These are phyloP conservation scores for Pycnonotus jocosus DNA, from an alignment of 2,113 vertebrate genomes.

Conservation along the genomic window DNA sequence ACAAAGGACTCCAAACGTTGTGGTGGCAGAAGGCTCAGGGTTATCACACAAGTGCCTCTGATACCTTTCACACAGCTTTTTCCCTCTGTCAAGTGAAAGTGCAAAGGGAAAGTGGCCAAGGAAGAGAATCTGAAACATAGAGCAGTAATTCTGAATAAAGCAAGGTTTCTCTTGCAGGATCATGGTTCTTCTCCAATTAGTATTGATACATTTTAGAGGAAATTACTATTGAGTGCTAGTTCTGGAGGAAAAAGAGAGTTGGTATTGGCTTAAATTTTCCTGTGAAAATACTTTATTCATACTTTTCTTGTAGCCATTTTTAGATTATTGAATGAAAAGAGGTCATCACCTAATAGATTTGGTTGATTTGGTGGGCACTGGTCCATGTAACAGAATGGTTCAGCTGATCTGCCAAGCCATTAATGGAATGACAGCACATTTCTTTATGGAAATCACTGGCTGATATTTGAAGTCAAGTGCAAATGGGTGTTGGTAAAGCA, in stretches of 20 bases:
- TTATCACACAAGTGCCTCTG: background rate
- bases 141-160: background rate
- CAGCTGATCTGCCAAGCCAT: background rate
- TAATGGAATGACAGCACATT: background rate
- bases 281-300: background rate
- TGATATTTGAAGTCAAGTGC: background rate
- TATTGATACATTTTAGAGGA: background rate
- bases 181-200: background rate
- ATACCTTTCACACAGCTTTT: background rate
- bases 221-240: background rate
- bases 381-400: background rate
- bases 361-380: background rate
- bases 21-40: background rate
- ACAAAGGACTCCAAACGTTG: background rate
- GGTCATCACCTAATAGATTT: background rate
- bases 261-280: background rate
- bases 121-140: background rate
- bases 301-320: background rate
- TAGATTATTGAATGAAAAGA: background rate
- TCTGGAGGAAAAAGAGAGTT: background rate
- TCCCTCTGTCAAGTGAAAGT: background rate
- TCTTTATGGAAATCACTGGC: background rate
- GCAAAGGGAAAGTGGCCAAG: background rate
- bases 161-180: background rate
- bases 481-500: background rate